These are phyloP conservation scores for Oxyura jamaicensis DNA, from an alignment of 2,113 vertebrate species.

Conservation along the genomic window DNA sequence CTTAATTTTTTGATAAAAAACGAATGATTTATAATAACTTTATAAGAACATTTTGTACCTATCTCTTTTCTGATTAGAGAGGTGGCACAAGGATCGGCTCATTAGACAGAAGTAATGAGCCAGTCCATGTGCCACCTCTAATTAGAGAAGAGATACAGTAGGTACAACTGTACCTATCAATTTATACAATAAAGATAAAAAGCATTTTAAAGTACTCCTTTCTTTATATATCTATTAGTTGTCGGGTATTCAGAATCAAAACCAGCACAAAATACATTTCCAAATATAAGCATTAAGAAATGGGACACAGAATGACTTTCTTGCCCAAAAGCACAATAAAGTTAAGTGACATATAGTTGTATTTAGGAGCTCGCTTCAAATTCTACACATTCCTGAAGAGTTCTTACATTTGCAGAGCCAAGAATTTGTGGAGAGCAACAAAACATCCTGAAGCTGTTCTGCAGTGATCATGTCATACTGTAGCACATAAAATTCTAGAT, in stretches of 20 bases:
- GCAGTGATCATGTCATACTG: neutral
- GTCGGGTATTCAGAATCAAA: neutral
- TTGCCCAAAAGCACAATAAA: neutral
- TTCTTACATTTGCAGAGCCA: neutral
- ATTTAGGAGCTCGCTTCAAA: conserved; percentile 33
- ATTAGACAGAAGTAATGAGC: conserved; percentile 87
- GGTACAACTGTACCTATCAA: conserved; percentile 77
- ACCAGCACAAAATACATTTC: conserved; percentile 26
- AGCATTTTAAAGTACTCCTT: conserved; percentile 60
- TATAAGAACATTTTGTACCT: conserved; percentile 80
- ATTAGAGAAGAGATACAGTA: conserved; percentile 85
- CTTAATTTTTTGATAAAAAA: conserved; percentile 76
- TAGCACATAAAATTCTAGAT: neutral
- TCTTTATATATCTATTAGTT: neutral
- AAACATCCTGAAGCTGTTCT: conserved; percentile 5
- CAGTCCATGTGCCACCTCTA: conserved; percentile 81
- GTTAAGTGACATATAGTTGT: neutral
- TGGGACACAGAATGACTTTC: neutral
- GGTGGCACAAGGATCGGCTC: conserved; percentile 79
- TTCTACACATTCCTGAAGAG: neutral
- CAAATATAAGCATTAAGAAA: conserved; percentile 19
- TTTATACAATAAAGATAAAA: conserved; percentile 75
- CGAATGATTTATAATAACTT: conserved; percentile 84
- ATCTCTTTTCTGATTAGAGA: conserved; percentile 85
- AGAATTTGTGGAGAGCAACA: conserved; percentile 7